phyloP scores from a whole-genome alignment of 1,140 invertebrate genomes.

The Radopholus similis region DNA sequence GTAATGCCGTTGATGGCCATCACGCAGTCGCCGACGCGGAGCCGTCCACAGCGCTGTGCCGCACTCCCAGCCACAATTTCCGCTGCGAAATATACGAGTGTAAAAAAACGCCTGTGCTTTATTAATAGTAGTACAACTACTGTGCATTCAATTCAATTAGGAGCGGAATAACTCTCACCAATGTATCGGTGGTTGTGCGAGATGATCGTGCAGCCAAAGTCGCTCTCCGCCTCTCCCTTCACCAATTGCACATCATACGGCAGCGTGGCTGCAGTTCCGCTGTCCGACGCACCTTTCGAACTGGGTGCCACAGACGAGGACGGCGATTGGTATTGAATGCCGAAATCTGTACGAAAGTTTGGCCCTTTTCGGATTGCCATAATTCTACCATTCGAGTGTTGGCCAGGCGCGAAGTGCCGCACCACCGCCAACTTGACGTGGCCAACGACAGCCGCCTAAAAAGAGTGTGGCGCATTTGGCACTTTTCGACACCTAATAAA shows the following conservation, averaged over 20 bases:
- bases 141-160: too few relatives aligned
- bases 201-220: conserved; percentile 97
- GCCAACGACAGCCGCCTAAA: conserved; percentile 57
- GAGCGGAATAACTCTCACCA: conserved; percentile 67
- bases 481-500: conserved; percentile 69
- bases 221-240: conserved; percentile 79
- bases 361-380: too few relatives aligned
- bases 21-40: conserved; percentile 90
- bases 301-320: too few relatives aligned
- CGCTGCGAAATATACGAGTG: conserved; percentile 66
- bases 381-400: too few relatives aligned
- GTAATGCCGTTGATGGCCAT: conserved; percentile 88
- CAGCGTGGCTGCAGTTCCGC: background rate
- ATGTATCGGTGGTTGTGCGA: conserved; percentile 91
- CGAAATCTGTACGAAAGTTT: too few relatives aligned
- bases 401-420: conserved; percentile 18
- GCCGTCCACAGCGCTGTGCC: conserved; percentile 79
- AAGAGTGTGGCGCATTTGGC: conserved; percentile 64
- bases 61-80: conserved; percentile 89
- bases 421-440: conserved; percentile 53
- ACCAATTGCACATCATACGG: conserved; percentile 81
- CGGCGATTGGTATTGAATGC: too few relatives aligned
- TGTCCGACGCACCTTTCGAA: background rate
- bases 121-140: too few relatives aligned
- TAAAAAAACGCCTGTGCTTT: background rate